Percentiles rank a stretch among this genome's conserved stretches.
These are phyloP conservation scores for Capreolus pygargus DNA, from an alignment of 2,113 vertebrate species.

Conservation along the genomic window DNA sequence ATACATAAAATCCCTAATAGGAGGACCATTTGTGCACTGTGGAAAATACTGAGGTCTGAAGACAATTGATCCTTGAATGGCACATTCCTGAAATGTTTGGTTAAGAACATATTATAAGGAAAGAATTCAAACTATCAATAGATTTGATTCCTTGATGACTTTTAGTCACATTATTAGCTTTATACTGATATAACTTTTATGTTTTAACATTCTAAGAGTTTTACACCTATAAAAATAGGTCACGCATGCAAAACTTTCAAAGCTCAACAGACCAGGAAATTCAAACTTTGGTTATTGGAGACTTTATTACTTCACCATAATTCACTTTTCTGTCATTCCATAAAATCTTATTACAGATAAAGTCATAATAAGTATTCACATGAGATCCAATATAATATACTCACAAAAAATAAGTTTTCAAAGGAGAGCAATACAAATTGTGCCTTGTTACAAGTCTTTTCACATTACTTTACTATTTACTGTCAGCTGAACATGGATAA, in stretches of 20 bases:
- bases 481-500: conserved; percentile 51
- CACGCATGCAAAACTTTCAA: conserved; percentile 48
- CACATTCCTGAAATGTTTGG: neutral
- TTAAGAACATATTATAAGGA: conserved; percentile 16
- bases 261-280: conserved; percentile 41
- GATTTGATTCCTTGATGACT: conserved; percentile 46
- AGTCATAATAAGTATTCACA: conserved; percentile 18
- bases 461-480: conserved; percentile 57
- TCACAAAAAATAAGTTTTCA: conserved; percentile 44
- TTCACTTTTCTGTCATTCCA: conserved; percentile 47
- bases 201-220: neutral
- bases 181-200: conserved; percentile 43
- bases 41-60: neutral
- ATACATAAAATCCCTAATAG: neutral
- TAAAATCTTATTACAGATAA: conserved; percentile 45
- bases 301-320: conserved; percentile 44
- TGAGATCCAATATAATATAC: conserved; percentile 33
- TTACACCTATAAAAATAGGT: conserved; percentile 18
- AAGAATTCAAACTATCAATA: conserved; percentile 6
- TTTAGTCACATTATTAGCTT: conserved; percentile 34
- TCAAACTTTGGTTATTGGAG: conserved; percentile 32
- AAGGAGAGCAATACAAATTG: conserved; percentile 28
- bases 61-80: neutral
- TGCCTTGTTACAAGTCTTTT: conserved; percentile 36
- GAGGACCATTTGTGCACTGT: neutral